Evolutionary conservation across 1,140 invertebrate genomes (phyloP), one percentile per base, ranked within the genome.

Genomic region (Chionoecetes opilio): DNA sequence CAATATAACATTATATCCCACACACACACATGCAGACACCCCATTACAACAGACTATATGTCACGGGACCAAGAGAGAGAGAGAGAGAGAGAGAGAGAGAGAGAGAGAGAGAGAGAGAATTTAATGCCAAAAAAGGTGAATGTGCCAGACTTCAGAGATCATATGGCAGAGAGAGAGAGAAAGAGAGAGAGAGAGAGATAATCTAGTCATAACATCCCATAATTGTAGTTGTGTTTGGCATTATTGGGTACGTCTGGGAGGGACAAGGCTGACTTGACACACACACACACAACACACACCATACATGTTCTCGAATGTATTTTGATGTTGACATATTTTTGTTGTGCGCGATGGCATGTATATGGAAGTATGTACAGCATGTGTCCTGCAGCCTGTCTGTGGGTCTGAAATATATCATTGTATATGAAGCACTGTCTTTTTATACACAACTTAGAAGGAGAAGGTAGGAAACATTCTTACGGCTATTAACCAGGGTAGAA

Each of bases 41-140:
- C 11, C n/a, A 6, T 75, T 14, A n/a, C n/a, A 14, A 53, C 11
- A 53, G 46, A 53, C 46, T 1, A 29, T 37, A 17, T 37, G 87
- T 37, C 17, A 38, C 37, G 41, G 87, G 35, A 88, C 34, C 32
- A 88, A 88, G 41, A 88, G 87, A 88, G 87, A 88, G 34, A 34
- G 87, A 35, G 86, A 32, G 86, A 88, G 32, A 32, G 86, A 35
- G 32, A 88, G 86, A 88, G 86, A 32, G 38, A 88, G 86, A 88
- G 86, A 88, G 29, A 88, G 32, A 35, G 86, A 88, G 86, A 88
- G 38, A 38, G 86, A 34, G 38, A 88, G 34, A 86, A 17, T 29
- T 2, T 29, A 86, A 31, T 29, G 41, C 41, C 5, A 46, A 46
- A 8, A 5, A 46, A 46, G 41, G 41, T 14, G 14, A 46, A 46